Evolutionary conservation across 92 coral and sea anemone species (phyloP), one percentile per base, ranked within the genome.

Genomic region (Porites rus): DNA sequence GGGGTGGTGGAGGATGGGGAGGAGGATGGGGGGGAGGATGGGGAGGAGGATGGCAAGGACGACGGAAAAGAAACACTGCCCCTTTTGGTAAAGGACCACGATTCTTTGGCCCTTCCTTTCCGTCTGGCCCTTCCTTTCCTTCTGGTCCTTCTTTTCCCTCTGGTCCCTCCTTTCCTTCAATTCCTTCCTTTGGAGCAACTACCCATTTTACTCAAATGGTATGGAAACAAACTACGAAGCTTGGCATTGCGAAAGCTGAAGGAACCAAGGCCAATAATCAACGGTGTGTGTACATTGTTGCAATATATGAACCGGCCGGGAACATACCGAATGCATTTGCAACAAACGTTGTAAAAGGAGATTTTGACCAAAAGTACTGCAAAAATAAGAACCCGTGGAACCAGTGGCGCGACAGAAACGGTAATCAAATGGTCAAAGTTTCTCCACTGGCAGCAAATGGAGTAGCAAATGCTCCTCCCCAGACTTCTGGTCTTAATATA

Each of bases 141-240:
- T 28, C 31, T 2, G 31, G 31, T 28, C 31, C 31, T 28, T 28
- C 31, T 28, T 28, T 28, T 28, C 31, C 31, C 31, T 28, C 46
- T 38, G 46, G 46, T 38, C 46, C 46, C 6, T 38, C 46, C 46
- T 38, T 4, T 38, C 46, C 46, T 38, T 38, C 46, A 38, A 38
- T 38, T 38, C 46, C 46, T 38, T 38, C 46, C 6, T 38, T 38
- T 38, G 46, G 46, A 24, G 65, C 76, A 1, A 85, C 92, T 8
- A 91, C 94, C 3, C 96, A 93, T 79, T 89, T 89, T 13, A 89
- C 92, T 3, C 92, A 89, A 65, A 86, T 89, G 38, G 89, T 84
- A 21, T 89, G 92, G 92, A 89, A 84, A 72, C 64, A 17, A 11
- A 84, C 76, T 51, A 89, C 61, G 14, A 72, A 20, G 25, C 56